phyloP scores from a whole-genome alignment of 2,888 invertebrate genomes.

The Phorcus lineatus region DNA sequence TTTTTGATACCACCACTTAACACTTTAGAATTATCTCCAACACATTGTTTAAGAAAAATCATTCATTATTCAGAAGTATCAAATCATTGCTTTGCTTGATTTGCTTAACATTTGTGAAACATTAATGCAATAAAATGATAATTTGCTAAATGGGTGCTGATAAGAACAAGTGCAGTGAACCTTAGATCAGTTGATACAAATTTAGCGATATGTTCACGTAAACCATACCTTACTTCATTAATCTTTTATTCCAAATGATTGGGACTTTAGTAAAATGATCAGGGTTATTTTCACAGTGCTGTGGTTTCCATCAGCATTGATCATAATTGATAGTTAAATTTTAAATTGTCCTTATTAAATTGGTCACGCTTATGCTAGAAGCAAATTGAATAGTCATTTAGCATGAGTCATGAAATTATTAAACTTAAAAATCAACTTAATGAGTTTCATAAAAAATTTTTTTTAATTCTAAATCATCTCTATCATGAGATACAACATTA shows the following conservation, averaged over 20 bases:
- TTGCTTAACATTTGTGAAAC: background rate
- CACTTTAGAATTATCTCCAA: background rate
- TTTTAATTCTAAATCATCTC: no score
- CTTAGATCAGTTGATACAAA: background rate
- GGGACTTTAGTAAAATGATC: background rate
- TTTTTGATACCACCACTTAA: background rate
- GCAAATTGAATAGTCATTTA: no score
- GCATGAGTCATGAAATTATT: no score
- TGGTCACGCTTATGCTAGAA: no score
- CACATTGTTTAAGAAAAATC: background rate
- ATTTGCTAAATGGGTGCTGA: background rate
- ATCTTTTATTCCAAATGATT: constrained; percentile 2
- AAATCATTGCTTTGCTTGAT: background rate
- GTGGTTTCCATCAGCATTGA: background rate
- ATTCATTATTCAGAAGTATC: background rate
- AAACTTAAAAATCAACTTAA: no score
- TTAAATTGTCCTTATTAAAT: no score
- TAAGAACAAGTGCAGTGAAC: background rate
- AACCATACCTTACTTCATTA: constrained; percentile 7
- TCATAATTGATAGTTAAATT: no score
- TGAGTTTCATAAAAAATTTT: no score
- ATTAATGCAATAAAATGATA: constrained; percentile 8
- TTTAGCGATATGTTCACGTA: background rate
- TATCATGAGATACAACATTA: no score
- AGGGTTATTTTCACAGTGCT: constrained; percentile 1